Evolutionary conservation across 1,140 invertebrate species (phyloP).

Genomic region (Melanaphis sacchari): DNA sequence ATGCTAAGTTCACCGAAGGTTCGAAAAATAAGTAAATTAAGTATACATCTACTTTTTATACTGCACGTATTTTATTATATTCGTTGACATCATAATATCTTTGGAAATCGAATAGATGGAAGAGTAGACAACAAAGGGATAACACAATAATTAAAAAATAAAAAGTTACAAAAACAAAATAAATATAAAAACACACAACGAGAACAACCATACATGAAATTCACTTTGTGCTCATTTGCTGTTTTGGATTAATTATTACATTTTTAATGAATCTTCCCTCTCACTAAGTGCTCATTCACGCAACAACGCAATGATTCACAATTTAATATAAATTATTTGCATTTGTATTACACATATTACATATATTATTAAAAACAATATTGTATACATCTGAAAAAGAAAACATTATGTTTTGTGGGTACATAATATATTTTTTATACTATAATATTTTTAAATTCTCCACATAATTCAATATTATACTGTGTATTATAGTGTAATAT

Average conservation of each 20-base stretch:
- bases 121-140: constrained; percentile 14
- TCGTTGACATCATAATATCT: constrained; percentile 1
- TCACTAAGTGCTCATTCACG: constrained; percentile 31
- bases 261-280: constrained; percentile 45
- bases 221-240: constrained; percentile 35
- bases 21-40: not conserved
- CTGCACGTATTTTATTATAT: not conserved
- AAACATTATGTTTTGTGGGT: not conserved
- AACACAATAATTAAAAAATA: constrained; percentile 28
- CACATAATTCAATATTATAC: not conserved
- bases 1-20: not conserved
- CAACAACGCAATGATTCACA: not conserved
- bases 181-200: not conserved
- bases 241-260: constrained; percentile 48
- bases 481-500: not conserved
- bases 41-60: not conserved
- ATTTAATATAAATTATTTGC: not conserved
- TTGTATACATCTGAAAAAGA: not conserved
- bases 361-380: not conserved
- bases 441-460: not conserved
- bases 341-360: not conserved
- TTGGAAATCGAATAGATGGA: not conserved
- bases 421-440: not conserved
- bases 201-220: constrained; percentile 33
- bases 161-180: constrained; percentile 18